Conservation (phyloP, 1,140 invertebrate genomes). For the Drosophila nikananu region DNA sequence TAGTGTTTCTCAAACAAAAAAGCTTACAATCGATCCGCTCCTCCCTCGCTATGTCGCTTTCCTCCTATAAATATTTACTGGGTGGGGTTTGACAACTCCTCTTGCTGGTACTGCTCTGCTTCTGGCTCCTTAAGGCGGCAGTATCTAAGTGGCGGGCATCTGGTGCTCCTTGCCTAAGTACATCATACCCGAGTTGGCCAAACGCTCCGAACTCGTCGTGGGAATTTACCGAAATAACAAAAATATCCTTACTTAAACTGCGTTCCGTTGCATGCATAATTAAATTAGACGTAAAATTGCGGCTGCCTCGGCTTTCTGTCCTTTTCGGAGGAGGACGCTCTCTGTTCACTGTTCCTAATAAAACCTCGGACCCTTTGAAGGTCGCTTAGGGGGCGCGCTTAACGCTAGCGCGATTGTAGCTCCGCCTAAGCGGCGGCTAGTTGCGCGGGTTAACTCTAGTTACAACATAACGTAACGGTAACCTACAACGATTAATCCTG, state of each 20-base stretch:
- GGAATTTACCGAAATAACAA: constrained; percentile 55
- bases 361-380: constrained; percentile 34
- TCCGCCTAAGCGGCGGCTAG: constrained; percentile 20
- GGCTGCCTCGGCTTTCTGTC: constrained; percentile 15
- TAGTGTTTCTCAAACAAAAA: constrained; percentile 76
- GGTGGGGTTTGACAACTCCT: constrained; percentile 24
- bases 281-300: constrained; percentile 38
- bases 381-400: constrained; percentile 11
- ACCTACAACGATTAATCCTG: constrained; percentile 28
- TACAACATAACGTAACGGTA: constrained; percentile 61
- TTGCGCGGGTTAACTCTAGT: constrained; percentile 40
- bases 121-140: constrained; percentile 18
- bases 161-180: constrained; percentile 23
- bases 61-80: constrained; percentile 58
- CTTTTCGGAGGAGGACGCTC: constrained; percentile 22
- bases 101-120: not conserved
- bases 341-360: constrained; percentile 24
- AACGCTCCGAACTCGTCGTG: constrained; percentile 46
- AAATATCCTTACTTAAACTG: constrained; percentile 62
- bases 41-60: not conserved
- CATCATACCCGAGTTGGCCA: constrained; percentile 18
- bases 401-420: constrained; percentile 27
- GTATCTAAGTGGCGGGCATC: constrained; percentile 24
- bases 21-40: constrained; percentile 38
- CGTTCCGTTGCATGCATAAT: constrained; percentile 25